Conservation (phyloP, 2,113 vertebrate genomes). For the Dasyurus viverrinus region DNA sequence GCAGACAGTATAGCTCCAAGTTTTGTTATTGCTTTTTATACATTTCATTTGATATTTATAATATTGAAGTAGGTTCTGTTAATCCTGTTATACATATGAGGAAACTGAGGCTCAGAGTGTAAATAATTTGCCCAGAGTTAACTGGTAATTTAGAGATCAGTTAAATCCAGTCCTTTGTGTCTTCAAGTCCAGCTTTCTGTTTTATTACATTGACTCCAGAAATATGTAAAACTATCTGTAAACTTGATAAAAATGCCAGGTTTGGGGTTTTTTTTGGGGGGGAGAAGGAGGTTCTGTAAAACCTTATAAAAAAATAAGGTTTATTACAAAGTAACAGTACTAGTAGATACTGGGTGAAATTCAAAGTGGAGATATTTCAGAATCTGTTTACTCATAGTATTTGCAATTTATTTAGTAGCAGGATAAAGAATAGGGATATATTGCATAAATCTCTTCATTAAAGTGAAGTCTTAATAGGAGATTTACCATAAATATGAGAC, state of each 20-base stretch:
- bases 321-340: not conserved
- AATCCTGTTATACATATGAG: not conserved
- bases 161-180: not conserved
- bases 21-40: not conserved
- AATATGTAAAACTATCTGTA: not conserved
- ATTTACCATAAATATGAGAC: not conserved
- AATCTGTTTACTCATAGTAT: not conserved
- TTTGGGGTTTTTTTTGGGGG: not conserved
- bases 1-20: not conserved
- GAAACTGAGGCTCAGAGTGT: not conserved
- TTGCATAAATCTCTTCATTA: not conserved
- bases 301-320: too few species aligned
- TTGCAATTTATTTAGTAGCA: not conserved
- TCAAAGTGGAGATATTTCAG: not conserved
- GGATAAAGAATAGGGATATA: not conserved
- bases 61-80: not conserved
- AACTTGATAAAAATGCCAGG: not conserved
- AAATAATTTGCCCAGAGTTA: not conserved
- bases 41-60: not conserved
- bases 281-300: slow-evolving; percentile 7
- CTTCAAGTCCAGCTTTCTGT: not conserved
- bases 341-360: not conserved
- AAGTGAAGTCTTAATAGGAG: not conserved
- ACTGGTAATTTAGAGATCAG: not conserved
- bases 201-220: not conserved